Conservation (phyloP, 30 jellyfish, hydroid and myxozoan species). For the Phacellophora camtschatica region DNA sequence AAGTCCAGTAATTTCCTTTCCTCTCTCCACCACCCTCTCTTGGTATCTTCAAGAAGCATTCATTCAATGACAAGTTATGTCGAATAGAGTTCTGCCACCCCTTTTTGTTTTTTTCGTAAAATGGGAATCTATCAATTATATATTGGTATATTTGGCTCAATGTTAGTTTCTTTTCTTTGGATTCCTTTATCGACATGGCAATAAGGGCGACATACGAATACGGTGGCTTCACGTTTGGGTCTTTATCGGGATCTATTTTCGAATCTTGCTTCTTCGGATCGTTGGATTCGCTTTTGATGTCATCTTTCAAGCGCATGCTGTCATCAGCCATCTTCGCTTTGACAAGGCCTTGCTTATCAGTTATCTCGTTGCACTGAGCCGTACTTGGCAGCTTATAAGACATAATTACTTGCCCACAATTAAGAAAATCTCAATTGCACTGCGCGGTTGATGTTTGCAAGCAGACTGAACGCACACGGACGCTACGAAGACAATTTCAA, state of each 20-base stretch:
- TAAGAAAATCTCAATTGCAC: slow-evolving; percentile 5
- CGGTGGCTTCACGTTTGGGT: slow-evolving; percentile 89
- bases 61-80: slow-evolving; percentile 89
- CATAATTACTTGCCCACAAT: slow-evolving; percentile 3
- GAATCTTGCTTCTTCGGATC: not conserved
- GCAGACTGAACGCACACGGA: slow-evolving; percentile 41
- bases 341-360: slow-evolving; percentile 34
- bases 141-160: slow-evolving; percentile 86
- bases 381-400: slow-evolving; percentile 57
- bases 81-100: slow-evolving; percentile 99
- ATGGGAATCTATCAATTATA: slow-evolving; percentile 88
- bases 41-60: slow-evolving; percentile 90
- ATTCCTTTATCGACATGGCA: slow-evolving; percentile 90
- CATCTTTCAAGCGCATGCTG: slow-evolving; percentile 28
- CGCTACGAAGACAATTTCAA: slow-evolving; percentile 39
- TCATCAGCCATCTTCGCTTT: slow-evolving; percentile 38
- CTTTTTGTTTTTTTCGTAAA: slow-evolving; percentile 90
- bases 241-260: slow-evolving; percentile 35
- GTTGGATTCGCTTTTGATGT: not conserved
- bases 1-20: slow-evolving; percentile 96
- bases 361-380: slow-evolving; percentile 15
- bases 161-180: slow-evolving; percentile 77
- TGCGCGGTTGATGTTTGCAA: slow-evolving; percentile 8
- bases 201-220: slow-evolving; percentile 93
- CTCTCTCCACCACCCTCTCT: slow-evolving; percentile 97